phyloP scores from a whole-genome alignment of 1,140 invertebrate species.

The Caenorhabditis inopinata region DNA sequence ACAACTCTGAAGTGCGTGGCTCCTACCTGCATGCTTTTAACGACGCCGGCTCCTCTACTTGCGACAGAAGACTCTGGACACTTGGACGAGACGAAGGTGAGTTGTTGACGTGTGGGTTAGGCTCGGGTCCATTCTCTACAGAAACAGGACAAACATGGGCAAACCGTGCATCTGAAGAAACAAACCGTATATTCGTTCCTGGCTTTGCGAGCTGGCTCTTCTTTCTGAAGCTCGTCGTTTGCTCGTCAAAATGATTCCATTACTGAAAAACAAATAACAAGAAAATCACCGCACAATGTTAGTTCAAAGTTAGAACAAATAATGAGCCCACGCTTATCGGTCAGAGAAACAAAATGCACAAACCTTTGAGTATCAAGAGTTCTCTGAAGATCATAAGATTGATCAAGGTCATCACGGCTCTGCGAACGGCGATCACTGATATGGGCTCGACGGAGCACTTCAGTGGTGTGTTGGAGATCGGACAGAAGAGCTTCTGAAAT shows the following conservation, averaged over 20 bases:
- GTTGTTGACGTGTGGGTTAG: not conserved
- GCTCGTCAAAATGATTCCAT: not conserved
- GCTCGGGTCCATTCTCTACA: slow-evolving; percentile 1
- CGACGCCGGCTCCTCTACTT: slow-evolving; percentile 37
- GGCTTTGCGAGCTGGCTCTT: not conserved
- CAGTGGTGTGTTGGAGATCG: slow-evolving; percentile 51
- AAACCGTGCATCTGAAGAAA: not conserved
- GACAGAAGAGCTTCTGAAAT: slow-evolving; percentile 52
- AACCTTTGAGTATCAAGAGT: not conserved
- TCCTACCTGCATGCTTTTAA: not conserved
- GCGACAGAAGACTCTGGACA: slow-evolving; percentile 46
- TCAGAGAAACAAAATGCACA: not conserved
- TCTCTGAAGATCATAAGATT: slow-evolving; percentile 52
- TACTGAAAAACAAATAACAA: too few species aligned
- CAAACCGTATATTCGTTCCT: slow-evolving; percentile 1
- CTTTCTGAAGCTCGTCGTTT: not conserved
- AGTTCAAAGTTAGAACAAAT: too few species aligned
- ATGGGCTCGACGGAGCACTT: slow-evolving; percentile 47
- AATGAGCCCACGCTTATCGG: too few species aligned
- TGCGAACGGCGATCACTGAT: slow-evolving; percentile 37
- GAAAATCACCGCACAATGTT: not conserved
- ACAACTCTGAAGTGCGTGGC: not conserved
- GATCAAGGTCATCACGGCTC: slow-evolving; percentile 49
- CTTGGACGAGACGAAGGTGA: slow-evolving; percentile 31
- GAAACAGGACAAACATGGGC: not conserved